These are phyloP conservation scores for Passer montanus DNA, from an alignment of 2,113 vertebrate genomes.

Conservation along the genomic window DNA sequence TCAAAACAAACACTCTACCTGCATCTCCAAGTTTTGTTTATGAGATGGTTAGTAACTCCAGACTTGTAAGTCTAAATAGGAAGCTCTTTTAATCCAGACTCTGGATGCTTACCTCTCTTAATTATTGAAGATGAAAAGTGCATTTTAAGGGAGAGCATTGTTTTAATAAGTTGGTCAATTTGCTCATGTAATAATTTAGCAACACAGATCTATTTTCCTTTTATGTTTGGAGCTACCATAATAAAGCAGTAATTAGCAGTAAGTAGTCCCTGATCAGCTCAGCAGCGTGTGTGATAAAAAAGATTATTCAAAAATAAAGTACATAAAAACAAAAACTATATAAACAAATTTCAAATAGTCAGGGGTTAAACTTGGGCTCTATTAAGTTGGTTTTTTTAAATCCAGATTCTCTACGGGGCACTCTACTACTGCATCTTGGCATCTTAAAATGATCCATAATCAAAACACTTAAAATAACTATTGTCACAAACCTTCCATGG, in stretches of 20 bases:
- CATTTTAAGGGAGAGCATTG: background rate
- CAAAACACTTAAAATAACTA: background rate
- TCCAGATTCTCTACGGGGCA: background rate
- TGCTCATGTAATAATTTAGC: background rate
- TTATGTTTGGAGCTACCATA: background rate
- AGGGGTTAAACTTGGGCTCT: background rate
- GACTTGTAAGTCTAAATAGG: background rate
- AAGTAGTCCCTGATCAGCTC: background rate
- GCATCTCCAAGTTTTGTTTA: background rate
- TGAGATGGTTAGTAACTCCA: background rate
- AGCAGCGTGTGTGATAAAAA: background rate
- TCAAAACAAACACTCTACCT: background rate
- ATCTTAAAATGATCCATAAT: background rate
- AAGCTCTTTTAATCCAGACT: background rate
- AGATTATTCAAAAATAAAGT: background rate
- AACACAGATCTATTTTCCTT: background rate
- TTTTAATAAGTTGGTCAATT: background rate
- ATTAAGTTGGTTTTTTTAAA: fast-evolving
- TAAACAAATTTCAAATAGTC: background rate
- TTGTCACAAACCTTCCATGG: background rate
- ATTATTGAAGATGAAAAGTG: background rate
- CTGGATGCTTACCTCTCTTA: background rate
- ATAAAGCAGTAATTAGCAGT: background rate
- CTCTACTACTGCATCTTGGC: background rate
- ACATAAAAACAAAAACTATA: background rate